Base-by-base conservation (phyloP, 2,113 vertebrate genomes). In the Pomatorhinus ruficollis region DNA sequence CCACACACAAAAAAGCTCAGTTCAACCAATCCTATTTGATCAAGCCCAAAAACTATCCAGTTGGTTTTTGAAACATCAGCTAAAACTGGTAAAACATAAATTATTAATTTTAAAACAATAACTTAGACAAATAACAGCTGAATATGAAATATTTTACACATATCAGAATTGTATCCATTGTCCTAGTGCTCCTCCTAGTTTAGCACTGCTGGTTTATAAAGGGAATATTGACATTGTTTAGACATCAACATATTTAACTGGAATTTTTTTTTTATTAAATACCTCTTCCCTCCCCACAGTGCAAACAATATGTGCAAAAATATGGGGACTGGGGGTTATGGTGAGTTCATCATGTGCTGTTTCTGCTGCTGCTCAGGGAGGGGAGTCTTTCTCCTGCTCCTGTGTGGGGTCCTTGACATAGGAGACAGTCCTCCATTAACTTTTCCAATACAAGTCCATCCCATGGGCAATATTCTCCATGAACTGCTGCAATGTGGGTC, bases 301-400 rank as follows among this genome's bases (percentile, higher is more conserved):
- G 27, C 11, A 23, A 35, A 60, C n/a, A 40, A 49, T 40, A 17
- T 12, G n/a, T 19, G 27, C 11, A 23, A 35, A 60, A 40, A 49
- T 40, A 17, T 12, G n/a, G 10, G 21, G 7, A 42, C 49, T 61
- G 8, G 8, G 4, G 3, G 17, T 23, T 40, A 33, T 35, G 8
- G 3, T 64, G 31, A 47, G 9, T 39, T 39, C 28, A 17, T 71
- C 9, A 49, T 6, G 6, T 0, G 0, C 31, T 35, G 2, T 64
- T 64, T 37, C 42, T 35, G 25, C 25, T 22, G 5, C 42, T 64
- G 35, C 18, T 72, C 35, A 50, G 14, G 25, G 5, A 78, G 28
- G 4, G 12, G 11, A 64, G 25, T 27, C 18, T 17, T 50, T 56
- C 31, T 25, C 4, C 22, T 37, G 5, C 21, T 33, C 35, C 31